Conservation (phyloP, 2,888 invertebrate species). For the Zygaena filipendulae region DNA sequence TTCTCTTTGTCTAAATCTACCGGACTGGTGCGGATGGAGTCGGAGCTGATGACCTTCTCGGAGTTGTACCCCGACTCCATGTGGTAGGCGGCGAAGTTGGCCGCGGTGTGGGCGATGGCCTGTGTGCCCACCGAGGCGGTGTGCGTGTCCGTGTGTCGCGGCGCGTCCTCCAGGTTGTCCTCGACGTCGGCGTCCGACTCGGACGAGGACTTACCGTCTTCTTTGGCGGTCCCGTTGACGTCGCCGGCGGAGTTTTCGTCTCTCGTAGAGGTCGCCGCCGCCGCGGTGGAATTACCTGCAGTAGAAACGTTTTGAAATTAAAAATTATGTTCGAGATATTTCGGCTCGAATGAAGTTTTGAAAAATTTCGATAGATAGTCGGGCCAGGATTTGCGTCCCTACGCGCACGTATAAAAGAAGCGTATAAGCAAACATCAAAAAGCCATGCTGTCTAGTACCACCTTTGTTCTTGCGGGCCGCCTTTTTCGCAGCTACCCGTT, state of each 20-base stretch:
- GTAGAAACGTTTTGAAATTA: slow-evolving; percentile 5
- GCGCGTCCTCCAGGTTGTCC: slow-evolving; percentile 75
- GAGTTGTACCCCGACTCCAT: slow-evolving; percentile 78
- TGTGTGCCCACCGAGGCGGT: slow-evolving; percentile 33
- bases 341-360: too few species aligned
- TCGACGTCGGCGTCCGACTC: slow-evolving; percentile 86
- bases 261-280: slow-evolving; percentile 20
- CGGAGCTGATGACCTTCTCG: slow-evolving; percentile 53
- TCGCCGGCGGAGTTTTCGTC: slow-evolving; percentile 31
- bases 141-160: slow-evolving; percentile 34
- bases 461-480: slow-evolving; percentile 63
- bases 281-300: slow-evolving; percentile 43
- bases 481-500: slow-evolving; percentile 67
- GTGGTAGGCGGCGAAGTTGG: slow-evolving; percentile 59
- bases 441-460: slow-evolving; percentile 25
- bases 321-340: too few species aligned
- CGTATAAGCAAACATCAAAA: too few species aligned
- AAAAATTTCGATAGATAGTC: too few species aligned
- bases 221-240: slow-evolving; percentile 39
- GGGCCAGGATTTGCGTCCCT: too few species aligned
- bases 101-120: slow-evolving; percentile 43
- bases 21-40: slow-evolving; percentile 57
- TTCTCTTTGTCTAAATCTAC: slow-evolving; percentile 64
- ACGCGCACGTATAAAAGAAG: too few species aligned
- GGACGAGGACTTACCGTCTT: slow-evolving; percentile 69